Percentiles rank a stretch among this genome's conserved stretches.
phyloP scores from a whole-genome alignment of 2,797 vertebrate genomes.

The Trematomus bernacchii region DNA sequence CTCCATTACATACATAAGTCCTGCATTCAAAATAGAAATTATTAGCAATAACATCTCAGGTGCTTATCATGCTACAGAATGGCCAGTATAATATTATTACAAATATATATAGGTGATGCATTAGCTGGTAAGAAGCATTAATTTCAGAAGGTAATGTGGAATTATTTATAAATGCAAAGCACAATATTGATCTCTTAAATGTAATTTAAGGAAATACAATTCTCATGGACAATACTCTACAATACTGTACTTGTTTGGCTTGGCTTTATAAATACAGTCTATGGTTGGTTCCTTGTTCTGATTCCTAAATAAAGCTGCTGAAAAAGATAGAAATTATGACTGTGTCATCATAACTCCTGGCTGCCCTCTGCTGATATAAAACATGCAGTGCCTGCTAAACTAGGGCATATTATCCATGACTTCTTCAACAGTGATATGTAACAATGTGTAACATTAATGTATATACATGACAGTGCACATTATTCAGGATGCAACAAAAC shows the following conservation, averaged over 20 bases:
- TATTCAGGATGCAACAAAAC: neutral
- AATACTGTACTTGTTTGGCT: no score
- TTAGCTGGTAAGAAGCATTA: neutral
- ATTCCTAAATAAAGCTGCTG: conserved; percentile 31
- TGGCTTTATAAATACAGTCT: no score
- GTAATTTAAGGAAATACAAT: neutral
- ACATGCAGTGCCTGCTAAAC: neutral
- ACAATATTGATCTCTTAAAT: neutral
- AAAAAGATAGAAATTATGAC: neutral
- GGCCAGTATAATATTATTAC: no score
- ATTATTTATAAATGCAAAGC: neutral
- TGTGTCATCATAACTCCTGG: neutral
- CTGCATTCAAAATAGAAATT: no score
- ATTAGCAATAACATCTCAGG: no score
- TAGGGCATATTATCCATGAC: neutral
- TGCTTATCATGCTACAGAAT: no score
- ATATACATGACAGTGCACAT: no score
- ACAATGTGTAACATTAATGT: neutral
- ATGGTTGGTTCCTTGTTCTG: neutral
- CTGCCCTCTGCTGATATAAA: conserved; percentile 40
- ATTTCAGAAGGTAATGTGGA: neutral
- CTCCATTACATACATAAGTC: no score
- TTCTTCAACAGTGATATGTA: neutral
- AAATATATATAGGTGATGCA: neutral
- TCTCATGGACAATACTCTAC: neutral